phyloP scores from a whole-genome alignment of 2,888 invertebrate species.

The Xanthia togata region DNA sequence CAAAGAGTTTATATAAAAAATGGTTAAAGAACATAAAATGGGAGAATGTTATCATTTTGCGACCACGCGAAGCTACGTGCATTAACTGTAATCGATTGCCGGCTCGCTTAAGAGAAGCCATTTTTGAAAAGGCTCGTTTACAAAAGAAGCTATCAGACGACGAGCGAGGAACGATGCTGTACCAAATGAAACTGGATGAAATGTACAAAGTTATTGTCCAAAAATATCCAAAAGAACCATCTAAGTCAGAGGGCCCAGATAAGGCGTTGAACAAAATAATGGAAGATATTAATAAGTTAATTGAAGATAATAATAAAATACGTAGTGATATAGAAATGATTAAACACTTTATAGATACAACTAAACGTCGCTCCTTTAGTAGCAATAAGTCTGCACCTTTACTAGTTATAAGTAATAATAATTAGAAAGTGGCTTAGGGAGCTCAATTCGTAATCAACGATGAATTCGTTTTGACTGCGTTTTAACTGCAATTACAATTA shows the following conservation, averaged over 20 bases:
- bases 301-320: constrained; percentile 35
- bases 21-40: constrained; percentile 24
- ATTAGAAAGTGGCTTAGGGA: background rate
- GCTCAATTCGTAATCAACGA: background rate
- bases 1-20: constrained; percentile 37
- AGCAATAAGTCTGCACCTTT: constrained; percentile 41
- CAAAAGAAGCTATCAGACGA: constrained; percentile 79
- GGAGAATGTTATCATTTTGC: constrained; percentile 42
- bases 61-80: constrained; percentile 58
- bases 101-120: constrained; percentile 78
- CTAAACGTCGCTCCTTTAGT: constrained; percentile 16
- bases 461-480: background rate
- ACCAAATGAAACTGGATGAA: constrained; percentile 68
- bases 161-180: constrained; percentile 72
- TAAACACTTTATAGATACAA: constrained; percentile 34
- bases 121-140: constrained; percentile 80
- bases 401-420: constrained; percentile 15
- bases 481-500: background rate
- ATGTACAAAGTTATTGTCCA: constrained; percentile 59
- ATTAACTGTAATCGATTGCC: constrained; percentile 75
- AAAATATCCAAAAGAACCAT: constrained; percentile 5
- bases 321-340: constrained; percentile 44
- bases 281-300: constrained; percentile 34
- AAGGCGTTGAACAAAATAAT: constrained; percentile 24
- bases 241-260: background rate